Evolutionary conservation across 2,113 vertebrate species (phyloP).

Genomic region (Polypterus bichir): DNA sequence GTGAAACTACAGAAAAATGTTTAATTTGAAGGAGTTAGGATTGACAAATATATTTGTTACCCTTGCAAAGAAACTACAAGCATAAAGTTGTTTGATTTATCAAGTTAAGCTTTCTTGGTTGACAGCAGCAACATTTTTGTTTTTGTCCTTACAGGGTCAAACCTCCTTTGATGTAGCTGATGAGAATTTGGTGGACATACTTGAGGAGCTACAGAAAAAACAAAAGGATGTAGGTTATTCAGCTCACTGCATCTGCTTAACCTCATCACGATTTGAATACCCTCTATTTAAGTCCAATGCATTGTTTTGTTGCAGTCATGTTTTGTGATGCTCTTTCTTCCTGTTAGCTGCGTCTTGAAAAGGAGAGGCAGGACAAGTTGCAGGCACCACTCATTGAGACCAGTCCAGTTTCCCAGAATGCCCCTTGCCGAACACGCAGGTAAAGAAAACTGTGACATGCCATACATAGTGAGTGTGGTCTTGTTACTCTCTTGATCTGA

Average conservation of each 20-base stretch:
- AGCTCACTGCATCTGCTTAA: no score
- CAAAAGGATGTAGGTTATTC: conserved; percentile 49
- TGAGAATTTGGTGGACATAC: conserved; percentile 47
- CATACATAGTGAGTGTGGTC: no score
- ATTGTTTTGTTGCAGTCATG: neutral
- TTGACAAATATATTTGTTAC: no score
- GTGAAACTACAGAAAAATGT: no score
- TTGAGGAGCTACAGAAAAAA: conserved; percentile 64
- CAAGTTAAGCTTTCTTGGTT: no score
- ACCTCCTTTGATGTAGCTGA: conserved; percentile 58
- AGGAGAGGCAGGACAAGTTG: conserved; percentile 37
- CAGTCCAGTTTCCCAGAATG: conserved; percentile 40
- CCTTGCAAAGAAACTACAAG: no score
- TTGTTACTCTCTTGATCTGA: no score
- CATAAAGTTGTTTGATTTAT: no score
- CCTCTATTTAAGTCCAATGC: no score
- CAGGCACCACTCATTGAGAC: conserved; percentile 51
- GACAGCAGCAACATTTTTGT: conserved; percentile 12
- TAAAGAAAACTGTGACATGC: conserved; percentile 14
- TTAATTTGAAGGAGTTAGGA: no score
- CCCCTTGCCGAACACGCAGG: conserved; percentile 53
- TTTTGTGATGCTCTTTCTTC: neutral
- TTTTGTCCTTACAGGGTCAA: conserved; percentile 40
- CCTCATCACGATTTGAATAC: no score
- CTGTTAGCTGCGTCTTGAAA: conserved; percentile 52